These are phyloP conservation scores for Onychostoma macrolepis DNA, from an alignment of 2,113 vertebrate genomes.

Conservation along the genomic window DNA sequence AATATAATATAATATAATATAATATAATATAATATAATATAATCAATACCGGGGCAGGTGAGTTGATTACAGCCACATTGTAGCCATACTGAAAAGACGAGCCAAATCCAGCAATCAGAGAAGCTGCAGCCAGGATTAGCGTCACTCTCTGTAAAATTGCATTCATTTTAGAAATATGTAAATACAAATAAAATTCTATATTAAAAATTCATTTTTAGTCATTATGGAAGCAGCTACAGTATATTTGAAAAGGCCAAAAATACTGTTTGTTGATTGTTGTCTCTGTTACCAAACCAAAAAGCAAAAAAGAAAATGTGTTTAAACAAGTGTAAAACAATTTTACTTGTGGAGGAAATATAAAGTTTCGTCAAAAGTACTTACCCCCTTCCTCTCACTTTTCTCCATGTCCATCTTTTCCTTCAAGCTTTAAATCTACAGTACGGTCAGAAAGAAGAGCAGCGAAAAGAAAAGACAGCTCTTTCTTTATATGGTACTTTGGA, in stretches of 20 bases:
- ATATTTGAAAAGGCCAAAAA: neutral
- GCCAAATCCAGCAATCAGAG: constrained; percentile 86
- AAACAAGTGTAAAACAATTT: no score
- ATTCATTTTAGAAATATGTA: neutral
- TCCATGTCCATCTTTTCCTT: constrained; percentile 26
- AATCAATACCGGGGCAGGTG: constrained; percentile 79
- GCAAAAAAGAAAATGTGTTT: neutral
- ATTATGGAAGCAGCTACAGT: neutral
- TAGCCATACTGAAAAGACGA: constrained; percentile 98
- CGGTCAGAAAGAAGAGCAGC: neutral
- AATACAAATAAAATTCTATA: neutral
- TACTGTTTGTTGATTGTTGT: neutral
- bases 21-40: constrained; percentile 9
- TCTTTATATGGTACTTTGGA: constrained; percentile 69
- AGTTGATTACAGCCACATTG: constrained; percentile 90
- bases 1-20: constrained; percentile 6
- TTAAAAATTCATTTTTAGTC: neutral
- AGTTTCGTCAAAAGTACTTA: constrained; percentile 58
- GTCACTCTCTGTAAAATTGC: constrained; percentile 80
- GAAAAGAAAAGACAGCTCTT: neutral
- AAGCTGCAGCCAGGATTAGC: constrained; percentile 69
- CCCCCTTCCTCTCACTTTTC: constrained; percentile 66
- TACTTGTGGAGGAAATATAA: neutral
- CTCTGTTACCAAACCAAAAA: neutral
- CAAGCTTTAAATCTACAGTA: constrained; percentile 54